Evolutionary conservation across 2,797 vertebrate genomes (phyloP).

Genomic region (Mus minutoides): DNA sequence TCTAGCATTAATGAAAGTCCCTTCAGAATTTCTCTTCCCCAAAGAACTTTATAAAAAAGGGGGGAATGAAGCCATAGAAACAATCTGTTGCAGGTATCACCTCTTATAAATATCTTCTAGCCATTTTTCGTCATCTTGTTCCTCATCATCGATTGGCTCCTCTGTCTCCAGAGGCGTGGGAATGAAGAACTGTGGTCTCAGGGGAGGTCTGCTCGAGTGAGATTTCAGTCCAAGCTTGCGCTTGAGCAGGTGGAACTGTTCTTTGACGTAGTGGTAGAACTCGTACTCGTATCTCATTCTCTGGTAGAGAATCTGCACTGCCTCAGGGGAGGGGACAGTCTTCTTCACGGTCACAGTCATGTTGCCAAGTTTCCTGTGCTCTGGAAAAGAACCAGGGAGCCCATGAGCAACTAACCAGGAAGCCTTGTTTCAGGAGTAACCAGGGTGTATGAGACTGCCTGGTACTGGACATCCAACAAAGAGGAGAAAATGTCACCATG

Average conservation of each 20-base stretch:
- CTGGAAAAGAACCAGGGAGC: constrained; percentile 85
- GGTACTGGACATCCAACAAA: too few species aligned
- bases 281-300: constrained; percentile 98
- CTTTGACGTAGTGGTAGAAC: constrained; percentile 97
- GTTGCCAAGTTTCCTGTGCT: constrained; percentile 97
- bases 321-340: constrained; percentile 94
- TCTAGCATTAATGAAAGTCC: constrained; percentile 84
- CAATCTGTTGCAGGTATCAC: constrained; percentile 84
- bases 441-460: not conserved
- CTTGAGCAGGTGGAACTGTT: constrained; percentile 97
- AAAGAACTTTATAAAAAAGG: constrained; percentile 80
- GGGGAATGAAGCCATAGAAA: constrained; percentile 74
- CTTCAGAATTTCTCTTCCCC: constrained; percentile 84
- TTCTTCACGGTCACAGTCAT: constrained; percentile 98
- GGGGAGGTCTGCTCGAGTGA: constrained; percentile 82
- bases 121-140: constrained; percentile 95
- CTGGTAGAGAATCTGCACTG: constrained; percentile 96
- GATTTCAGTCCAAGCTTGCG: constrained; percentile 97
- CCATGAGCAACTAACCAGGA: not conserved
- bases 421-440: not conserved
- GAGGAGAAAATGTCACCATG: not conserved
- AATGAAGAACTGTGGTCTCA: constrained; percentile 90
- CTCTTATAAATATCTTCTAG: constrained; percentile 94
- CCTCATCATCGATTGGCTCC: constrained; percentile 93
- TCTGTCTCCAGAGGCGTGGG: constrained; percentile 93